Evolutionary conservation across 2,888 invertebrate species (phyloP).

Genomic region (Drosophila atroscutellata): DNA sequence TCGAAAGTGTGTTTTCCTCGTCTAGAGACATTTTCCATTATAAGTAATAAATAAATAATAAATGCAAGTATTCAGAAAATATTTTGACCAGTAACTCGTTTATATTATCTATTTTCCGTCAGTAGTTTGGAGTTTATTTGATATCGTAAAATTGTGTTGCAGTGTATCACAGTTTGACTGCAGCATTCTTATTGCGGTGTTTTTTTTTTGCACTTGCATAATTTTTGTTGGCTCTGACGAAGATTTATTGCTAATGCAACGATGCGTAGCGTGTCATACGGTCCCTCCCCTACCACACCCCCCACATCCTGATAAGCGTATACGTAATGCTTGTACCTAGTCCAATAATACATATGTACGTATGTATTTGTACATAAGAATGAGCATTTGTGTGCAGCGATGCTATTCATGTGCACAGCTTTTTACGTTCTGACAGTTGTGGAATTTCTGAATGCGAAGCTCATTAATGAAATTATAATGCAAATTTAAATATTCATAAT

Average conservation of each 20-base stretch:
- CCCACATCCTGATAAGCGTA: neutral
- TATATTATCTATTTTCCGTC: neutral
- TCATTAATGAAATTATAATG: constrained; percentile 2
- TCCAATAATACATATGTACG: neutral
- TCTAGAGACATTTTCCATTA: neutral
- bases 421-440: neutral
- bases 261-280: constrained; percentile 50
- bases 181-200: neutral
- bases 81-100: neutral
- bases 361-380: neutral
- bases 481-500: constrained; percentile 7
- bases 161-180: constrained; percentile 1
- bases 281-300: no score
- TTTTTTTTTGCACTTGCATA: constrained; percentile 34
- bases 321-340: neutral
- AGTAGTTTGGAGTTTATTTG: neutral
- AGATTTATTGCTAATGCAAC: constrained; percentile 66
- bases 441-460: neutral
- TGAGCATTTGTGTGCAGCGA: constrained; percentile 4
- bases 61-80: neutral
- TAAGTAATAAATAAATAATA: neutral
- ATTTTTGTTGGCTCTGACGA: constrained; percentile 56
- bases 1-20: neutral
- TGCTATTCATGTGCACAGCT: neutral
- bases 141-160: neutral